phyloP scores from a whole-genome alignment of 2,113 vertebrate species.

The Porphyrio hochstetteri region DNA sequence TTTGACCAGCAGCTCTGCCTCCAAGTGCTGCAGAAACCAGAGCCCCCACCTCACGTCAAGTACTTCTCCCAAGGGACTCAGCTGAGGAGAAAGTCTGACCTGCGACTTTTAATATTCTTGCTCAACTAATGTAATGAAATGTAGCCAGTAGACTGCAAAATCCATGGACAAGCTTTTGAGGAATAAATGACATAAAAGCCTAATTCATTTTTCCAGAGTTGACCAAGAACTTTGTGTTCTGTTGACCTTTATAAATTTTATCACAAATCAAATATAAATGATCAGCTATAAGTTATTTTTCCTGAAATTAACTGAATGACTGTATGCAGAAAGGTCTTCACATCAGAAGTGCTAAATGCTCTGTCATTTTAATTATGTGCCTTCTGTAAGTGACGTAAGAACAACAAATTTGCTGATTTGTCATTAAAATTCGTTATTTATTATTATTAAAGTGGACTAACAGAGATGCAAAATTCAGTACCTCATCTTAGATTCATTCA shows the following conservation, averaged over 20 bases:
- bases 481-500: not conserved
- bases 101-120: not conserved
- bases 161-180: not conserved
- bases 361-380: conserved; percentile 21
- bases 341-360: not conserved
- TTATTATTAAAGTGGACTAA: not conserved
- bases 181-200: not conserved
- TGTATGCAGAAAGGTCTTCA: not conserved
- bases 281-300: not conserved
- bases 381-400: conserved; percentile 41
- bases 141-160: not conserved
- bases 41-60: accelerated
- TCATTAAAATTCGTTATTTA: no score
- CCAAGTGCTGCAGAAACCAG: not conserved
- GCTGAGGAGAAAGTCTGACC: not conserved
- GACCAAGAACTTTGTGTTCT: not conserved
- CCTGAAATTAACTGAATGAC: not conserved
- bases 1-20: not conserved
- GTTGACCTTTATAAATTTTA: not conserved
- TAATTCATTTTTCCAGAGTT: not conserved
- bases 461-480: not conserved
- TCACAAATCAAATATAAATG: not conserved
- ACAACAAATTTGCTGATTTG: not conserved
- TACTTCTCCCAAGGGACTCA: not conserved
- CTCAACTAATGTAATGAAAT: not conserved